Percentiles rank a stretch among this genome's conserved stretches.
phyloP scores from a whole-genome alignment of 2,797 vertebrate genomes.

The Silurus lanzhouensis region DNA sequence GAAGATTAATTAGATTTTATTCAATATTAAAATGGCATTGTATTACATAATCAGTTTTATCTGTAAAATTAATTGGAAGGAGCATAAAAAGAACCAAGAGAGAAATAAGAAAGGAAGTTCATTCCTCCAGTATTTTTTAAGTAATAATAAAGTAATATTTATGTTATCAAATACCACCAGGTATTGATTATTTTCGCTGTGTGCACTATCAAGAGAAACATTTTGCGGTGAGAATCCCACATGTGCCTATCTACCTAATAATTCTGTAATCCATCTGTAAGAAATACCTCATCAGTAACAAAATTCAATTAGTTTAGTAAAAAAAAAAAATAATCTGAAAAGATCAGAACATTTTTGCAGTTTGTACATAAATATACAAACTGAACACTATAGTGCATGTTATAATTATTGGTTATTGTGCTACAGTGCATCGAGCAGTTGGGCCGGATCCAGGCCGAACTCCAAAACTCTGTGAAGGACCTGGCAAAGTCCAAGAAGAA shows the following conservation, averaged over 20 bases:
- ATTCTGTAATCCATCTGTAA: neutral
- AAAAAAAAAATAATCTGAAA: neutral
- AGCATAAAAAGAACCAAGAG: neutral
- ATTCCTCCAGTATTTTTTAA: neutral
- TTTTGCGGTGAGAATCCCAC: too few relatives aligned
- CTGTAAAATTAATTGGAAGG: neutral
- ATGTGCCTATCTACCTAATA: neutral
- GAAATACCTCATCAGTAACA: neutral
- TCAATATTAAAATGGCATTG: neutral
- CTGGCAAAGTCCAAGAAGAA: conserved; percentile 98
- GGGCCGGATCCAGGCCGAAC: conserved; percentile 92
- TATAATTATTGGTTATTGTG: neutral
- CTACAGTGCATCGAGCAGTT: conserved; percentile 92
- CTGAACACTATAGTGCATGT: neutral
- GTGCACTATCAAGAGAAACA: too few relatives aligned
- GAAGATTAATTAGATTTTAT: neutral
- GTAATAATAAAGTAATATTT: neutral
- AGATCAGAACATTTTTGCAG: neutral
- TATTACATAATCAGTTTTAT: neutral
- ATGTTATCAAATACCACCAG: neutral
- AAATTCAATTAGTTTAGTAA: neutral
- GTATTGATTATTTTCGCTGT: neutral
- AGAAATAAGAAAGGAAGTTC: neutral
- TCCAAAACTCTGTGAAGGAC: conserved; percentile 97
- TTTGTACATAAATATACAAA: neutral